Evolutionary conservation across 2,113 vertebrate species (phyloP).

Genomic region (Toxotes jaculatrix): DNA sequence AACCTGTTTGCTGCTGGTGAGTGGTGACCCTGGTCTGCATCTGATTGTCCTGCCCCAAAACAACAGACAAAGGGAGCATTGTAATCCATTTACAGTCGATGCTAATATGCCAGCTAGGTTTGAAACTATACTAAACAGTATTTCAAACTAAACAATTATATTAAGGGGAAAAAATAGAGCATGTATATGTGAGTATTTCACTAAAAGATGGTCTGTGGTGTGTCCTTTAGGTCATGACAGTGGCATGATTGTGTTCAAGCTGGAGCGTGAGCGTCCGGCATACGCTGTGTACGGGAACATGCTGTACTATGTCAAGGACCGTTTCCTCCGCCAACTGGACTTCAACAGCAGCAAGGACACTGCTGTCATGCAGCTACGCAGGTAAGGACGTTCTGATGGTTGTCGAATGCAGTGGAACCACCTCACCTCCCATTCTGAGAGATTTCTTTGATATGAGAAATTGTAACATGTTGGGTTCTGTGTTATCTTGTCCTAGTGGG

Average conservation of each 20-base stretch:
- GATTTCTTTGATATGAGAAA: background rate
- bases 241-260: slow-evolving; percentile 97
- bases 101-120: too few species aligned
- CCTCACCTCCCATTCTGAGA: background rate
- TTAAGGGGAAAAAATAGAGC: background rate
- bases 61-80: too few species aligned
- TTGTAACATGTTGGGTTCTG: background rate
- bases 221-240: slow-evolving; percentile 90
- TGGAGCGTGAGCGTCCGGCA: slow-evolving; percentile 94
- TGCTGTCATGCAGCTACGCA: slow-evolving; percentile 96
- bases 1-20: slow-evolving; percentile 97
- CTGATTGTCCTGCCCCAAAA: too few species aligned
- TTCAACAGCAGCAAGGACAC: slow-evolving; percentile 98
- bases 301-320: slow-evolving; percentile 95
- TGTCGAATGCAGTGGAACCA: too few species aligned
- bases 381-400: slow-evolving; percentile 74
- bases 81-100: too few species aligned
- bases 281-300: slow-evolving; percentile 94
- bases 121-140: too few species aligned
- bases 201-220: background rate
- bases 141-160: too few species aligned
- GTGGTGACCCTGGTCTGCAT: background rate
- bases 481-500: slow-evolving; percentile 81
- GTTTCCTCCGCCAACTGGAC: slow-evolving; percentile 94
- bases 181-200: background rate